Evolutionary conservation across 1,140 invertebrate species (phyloP).

Genomic region (Argopecten irradians): DNA sequence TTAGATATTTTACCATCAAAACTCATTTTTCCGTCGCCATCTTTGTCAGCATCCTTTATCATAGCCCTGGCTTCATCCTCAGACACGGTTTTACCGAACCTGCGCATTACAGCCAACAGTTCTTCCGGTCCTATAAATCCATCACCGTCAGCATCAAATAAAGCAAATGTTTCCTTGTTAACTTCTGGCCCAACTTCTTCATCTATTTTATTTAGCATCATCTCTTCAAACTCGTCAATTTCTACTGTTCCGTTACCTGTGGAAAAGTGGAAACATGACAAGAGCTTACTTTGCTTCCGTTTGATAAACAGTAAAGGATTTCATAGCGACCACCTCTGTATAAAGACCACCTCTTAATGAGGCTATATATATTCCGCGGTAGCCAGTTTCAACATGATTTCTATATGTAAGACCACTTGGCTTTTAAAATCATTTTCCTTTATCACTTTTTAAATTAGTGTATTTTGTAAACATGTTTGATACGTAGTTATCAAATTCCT

Average conservation of each 20-base stretch:
- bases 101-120: slow-evolving; percentile 40
- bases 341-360: too few relatives aligned
- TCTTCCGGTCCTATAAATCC: slow-evolving; percentile 40
- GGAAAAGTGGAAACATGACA: too few relatives aligned
- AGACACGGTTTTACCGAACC: slow-evolving; percentile 38
- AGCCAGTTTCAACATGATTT: too few relatives aligned
- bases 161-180: slow-evolving; percentile 37
- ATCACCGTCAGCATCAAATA: slow-evolving; percentile 43
- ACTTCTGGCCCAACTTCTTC: not conserved
- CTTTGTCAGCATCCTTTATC: slow-evolving; percentile 42
- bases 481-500: too few relatives aligned
- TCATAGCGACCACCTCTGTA: too few relatives aligned
- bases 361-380: too few relatives aligned
- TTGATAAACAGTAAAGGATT: too few relatives aligned
- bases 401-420: too few relatives aligned
- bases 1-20: slow-evolving; percentile 38
- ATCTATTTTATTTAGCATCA: slow-evolving; percentile 45
- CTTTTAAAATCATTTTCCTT: too few relatives aligned
- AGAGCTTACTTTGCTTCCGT: too few relatives aligned
- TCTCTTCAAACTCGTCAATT: slow-evolving; percentile 53
- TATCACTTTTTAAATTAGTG: too few relatives aligned
- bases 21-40: slow-evolving; percentile 46
- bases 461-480: too few relatives aligned
- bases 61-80: slow-evolving; percentile 38
- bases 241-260: slow-evolving; percentile 51